phyloP scores from a whole-genome alignment of 1,140 invertebrate species.

The Caerostris extrusa region DNA sequence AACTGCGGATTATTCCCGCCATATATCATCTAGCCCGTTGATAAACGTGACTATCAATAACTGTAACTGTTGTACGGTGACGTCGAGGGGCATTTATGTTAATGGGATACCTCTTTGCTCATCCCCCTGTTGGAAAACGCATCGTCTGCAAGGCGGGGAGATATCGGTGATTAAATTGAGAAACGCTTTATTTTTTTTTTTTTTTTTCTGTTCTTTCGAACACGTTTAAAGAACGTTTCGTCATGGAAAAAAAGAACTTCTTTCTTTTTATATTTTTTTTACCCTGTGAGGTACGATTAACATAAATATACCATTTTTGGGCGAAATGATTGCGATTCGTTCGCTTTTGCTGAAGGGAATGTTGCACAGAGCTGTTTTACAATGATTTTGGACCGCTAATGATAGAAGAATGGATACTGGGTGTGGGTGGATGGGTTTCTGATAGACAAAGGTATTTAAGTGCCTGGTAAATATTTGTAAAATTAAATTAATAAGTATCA shows the following conservation, averaged over 20 bases:
- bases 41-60: conserved; percentile 45
- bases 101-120: conserved; percentile 1
- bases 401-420: conserved; percentile 1
- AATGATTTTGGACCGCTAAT: neutral
- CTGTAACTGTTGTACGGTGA: conserved; percentile 47
- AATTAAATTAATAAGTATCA: too few species aligned
- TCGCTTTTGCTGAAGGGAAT: neutral
- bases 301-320: conserved; percentile 32
- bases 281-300: neutral
- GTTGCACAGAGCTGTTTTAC: neutral
- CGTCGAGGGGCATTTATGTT: conserved; percentile 14
- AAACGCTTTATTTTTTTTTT: neutral
- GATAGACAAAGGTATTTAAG: neutral
- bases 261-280: neutral
- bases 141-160: neutral
- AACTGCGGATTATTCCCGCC: conserved; percentile 21
- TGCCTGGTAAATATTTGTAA: too few species aligned
- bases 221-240: neutral
- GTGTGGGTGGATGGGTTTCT: neutral
- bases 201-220: neutral
- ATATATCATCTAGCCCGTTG: conserved; percentile 34
- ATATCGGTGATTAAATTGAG: neutral
- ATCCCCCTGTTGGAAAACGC: neutral
- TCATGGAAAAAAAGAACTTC: neutral
- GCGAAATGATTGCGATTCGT: conserved; percentile 7